phyloP scores from a whole-genome alignment of 92 coral and sea anemone species.

The Heliopora coerulea region DNA sequence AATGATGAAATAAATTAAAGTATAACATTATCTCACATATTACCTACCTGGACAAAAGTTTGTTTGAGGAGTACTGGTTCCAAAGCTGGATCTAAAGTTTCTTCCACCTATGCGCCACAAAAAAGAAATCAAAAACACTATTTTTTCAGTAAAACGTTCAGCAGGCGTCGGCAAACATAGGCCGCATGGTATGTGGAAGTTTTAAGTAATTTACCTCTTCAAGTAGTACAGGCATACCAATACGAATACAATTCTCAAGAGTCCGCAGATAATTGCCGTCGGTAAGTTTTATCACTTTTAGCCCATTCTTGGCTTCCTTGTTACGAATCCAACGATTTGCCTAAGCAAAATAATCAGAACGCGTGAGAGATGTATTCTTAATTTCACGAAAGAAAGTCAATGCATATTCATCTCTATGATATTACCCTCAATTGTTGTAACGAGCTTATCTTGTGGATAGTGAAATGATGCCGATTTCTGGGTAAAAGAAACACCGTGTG shows the following conservation, averaged over 20 bases:
- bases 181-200: not conserved
- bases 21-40: not conserved
- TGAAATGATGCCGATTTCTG: no score
- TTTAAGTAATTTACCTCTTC: slow-evolving; percentile 61
- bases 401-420: no score
- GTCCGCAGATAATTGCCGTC: slow-evolving; percentile 96
- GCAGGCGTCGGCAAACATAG: no score
- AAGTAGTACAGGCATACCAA: slow-evolving; percentile 98
- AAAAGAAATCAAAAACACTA: no score
- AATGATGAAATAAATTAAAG: not conserved
- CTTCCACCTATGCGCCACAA: slow-evolving; percentile 89
- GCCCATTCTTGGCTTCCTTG: slow-evolving; percentile 95
- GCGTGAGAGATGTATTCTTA: not conserved
- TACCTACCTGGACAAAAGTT: slow-evolving; percentile 84
- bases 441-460: no score
- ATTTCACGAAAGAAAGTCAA: no score
- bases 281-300: slow-evolving; percentile 92
- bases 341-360: slow-evolving; percentile 23
- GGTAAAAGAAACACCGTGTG: no score
- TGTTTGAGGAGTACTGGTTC: slow-evolving; percentile 93
- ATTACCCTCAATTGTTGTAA: no score
- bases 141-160: not conserved
- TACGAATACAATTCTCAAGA: slow-evolving; percentile 95
- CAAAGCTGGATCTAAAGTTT: slow-evolving; percentile 93
- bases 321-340: slow-evolving; percentile 99